phyloP scores from a whole-genome alignment of 2,113 vertebrate genomes.

The Gymnogyps californianus region DNA sequence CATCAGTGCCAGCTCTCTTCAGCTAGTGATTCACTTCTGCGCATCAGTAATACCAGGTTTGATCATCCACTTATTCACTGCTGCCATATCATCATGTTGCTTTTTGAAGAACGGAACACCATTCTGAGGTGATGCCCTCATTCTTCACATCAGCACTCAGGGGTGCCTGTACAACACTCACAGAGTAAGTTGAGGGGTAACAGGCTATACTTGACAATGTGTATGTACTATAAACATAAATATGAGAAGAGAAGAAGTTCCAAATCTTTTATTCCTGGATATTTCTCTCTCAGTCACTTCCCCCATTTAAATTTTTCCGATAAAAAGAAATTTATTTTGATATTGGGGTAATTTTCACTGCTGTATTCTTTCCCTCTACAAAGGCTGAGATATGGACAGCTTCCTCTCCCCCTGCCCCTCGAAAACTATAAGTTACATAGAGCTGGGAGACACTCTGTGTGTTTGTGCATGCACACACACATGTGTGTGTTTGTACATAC shows the following conservation, averaged over 20 bases:
- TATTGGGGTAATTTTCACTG: not conserved
- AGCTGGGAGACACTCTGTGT: not conserved
- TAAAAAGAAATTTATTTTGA: not conserved
- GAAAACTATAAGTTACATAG: not conserved
- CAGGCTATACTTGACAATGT: not conserved
- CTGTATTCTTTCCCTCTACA: not conserved
- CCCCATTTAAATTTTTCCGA: not conserved
- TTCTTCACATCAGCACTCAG: not conserved
- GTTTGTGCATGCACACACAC: too few species aligned
- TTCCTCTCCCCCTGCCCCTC: not conserved
- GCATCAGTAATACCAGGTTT: not conserved
- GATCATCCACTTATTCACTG: not conserved
- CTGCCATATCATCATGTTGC: not conserved
- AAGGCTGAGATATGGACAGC: not conserved
- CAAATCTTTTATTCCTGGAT: not conserved
- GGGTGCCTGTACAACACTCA: accelerated
- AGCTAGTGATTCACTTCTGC: not conserved
- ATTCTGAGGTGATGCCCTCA: not conserved
- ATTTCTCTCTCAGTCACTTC: not conserved
- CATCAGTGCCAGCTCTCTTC: not conserved
- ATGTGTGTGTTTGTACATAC: not conserved
- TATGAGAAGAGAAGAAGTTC: not conserved
- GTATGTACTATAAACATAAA: not conserved
- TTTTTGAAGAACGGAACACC: not conserved
- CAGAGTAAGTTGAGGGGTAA: not conserved